Evolutionary conservation across 2,888 invertebrate genomes (phyloP).

Genomic region (Pycnomerus fuliginosus): DNA sequence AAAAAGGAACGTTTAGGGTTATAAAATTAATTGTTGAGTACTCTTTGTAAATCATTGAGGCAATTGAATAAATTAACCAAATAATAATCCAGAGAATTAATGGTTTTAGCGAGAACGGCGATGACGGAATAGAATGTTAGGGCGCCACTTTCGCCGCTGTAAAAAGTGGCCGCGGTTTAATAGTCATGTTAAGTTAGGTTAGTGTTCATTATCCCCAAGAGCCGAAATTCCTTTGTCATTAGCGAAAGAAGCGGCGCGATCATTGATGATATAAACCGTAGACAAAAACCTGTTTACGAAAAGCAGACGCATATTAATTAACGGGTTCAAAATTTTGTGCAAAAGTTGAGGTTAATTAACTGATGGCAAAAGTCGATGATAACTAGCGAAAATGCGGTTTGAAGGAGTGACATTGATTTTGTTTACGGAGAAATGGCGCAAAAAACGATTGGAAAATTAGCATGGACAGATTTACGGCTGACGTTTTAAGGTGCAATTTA

Average conservation of each 20-base stretch:
- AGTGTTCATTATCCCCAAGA: slow-evolving; percentile 2
- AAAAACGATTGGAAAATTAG: slow-evolving; percentile 24
- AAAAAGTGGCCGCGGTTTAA: slow-evolving; percentile 2
- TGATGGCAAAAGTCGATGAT: background rate
- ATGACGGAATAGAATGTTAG: too few species aligned
- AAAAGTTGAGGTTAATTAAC: background rate
- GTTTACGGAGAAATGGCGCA: slow-evolving; percentile 13
- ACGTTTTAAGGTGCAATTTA: slow-evolving; percentile 31
- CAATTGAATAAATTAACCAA: too few species aligned
- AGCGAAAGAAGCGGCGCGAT: slow-evolving; percentile 8
- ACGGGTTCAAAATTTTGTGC: too few species aligned
- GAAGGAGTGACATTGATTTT: slow-evolving; percentile 11
- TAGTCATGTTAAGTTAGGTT: slow-evolving; percentile 4
- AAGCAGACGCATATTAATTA: slow-evolving; percentile 9
- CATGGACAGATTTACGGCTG: slow-evolving; percentile 27
- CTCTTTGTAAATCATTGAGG: too few species aligned
- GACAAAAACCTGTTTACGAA: slow-evolving; percentile 6
- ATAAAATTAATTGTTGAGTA: too few species aligned
- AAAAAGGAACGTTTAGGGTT: too few species aligned
- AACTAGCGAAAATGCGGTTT: slow-evolving; percentile 2
- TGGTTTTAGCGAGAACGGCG: too few species aligned
- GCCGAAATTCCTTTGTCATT: slow-evolving; percentile 4
- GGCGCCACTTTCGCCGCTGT: slow-evolving; percentile 3
- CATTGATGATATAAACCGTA: slow-evolving; percentile 2
- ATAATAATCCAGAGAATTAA: too few species aligned